Base-by-base conservation (phyloP, 1,140 invertebrate species). In the Leptonema lineaticorne region DNA sequence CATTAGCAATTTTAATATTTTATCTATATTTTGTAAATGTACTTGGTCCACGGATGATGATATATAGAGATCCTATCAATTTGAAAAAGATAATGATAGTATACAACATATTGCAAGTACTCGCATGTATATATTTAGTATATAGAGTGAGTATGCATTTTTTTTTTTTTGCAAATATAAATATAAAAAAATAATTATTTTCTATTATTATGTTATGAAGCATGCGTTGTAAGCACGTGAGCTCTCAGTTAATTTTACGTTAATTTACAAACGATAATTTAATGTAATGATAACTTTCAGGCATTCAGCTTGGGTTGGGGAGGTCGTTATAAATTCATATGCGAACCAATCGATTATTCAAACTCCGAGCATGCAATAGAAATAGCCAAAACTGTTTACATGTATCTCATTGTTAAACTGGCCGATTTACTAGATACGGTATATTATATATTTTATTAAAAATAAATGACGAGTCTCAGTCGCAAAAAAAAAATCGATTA, bases 21-120 rank as follows among this genome's bases (percentile, higher is more conserved):
- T 94, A 93, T 74, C 78, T 92, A 33, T 80, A 86, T 45, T 85
- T 90, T 64, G 86, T 93, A 1, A 82, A 87, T 30, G 82, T 84
- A 33, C 79, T 89, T 63, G 90, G 92, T 2, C 92, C 91, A 1
- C 81, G 80, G 58, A 83, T 87, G 45, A 95, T 95, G 93, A 84
- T 84, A 68, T 83, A 88, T 63, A 82, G 90, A 60, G 79, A 86
- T 72, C 86, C 93, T 0, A 90, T 88, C 73, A 82, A 92, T 66
- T 78, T 95, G 0, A 83, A 90, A n/a, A 82, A 78, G 66, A 72
- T 90, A 41, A 85, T 95, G 74, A 86, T 91, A 62, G 68, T 86
- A 22, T 96, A 95, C 76, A 93, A 96, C 76, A 76, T 87, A 14
- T 73, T 86, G 24, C 89, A 93, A 79, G 89, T 94, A 29, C 28